phyloP scores from a whole-genome alignment of 2,888 invertebrate species.

The Scaptodrosophila latifasciaeformis region DNA sequence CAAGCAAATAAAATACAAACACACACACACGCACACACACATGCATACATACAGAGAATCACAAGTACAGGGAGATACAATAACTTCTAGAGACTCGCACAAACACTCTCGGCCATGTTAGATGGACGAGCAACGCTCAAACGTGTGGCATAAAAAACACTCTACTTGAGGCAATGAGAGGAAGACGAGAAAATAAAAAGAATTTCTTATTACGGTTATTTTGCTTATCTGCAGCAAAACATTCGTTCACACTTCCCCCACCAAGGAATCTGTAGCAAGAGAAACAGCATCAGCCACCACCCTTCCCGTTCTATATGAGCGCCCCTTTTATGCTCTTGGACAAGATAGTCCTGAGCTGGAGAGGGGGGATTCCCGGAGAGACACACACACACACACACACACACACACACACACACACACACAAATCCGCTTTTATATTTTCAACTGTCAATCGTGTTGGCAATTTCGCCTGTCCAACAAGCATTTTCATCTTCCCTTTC shows the following conservation, averaged over 20 bases:
- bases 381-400: background rate
- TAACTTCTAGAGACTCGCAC: no score
- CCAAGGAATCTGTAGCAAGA: background rate
- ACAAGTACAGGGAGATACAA: background rate
- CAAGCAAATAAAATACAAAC: slow-evolving; percentile 61
- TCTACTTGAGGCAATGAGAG: slow-evolving; percentile 17
- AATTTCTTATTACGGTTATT: slow-evolving; percentile 66
- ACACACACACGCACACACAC: slow-evolving; percentile 3
- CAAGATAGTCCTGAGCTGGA: no score
- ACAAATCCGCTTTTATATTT: slow-evolving; percentile 71
- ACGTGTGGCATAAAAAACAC: slow-evolving; percentile 66
- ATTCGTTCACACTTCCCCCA: slow-evolving; percentile 63
- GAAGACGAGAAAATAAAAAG: slow-evolving; percentile 52
- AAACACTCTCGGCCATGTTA: slow-evolving; percentile 20
- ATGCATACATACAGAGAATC: no score
- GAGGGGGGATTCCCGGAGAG: background rate
- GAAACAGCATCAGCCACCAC: no score
- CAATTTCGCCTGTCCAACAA: slow-evolving; percentile 34
- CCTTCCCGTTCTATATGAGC: background rate
- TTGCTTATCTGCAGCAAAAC: slow-evolving; percentile 69
- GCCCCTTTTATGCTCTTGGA: slow-evolving; percentile 2
- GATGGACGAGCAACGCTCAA: slow-evolving; percentile 33
- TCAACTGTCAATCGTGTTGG: slow-evolving; percentile 67
- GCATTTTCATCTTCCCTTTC: background rate
- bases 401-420: slow-evolving; percentile 23